Base-by-base conservation (phyloP, 1,140 invertebrate species). In the Oscheius sp. region DNA sequence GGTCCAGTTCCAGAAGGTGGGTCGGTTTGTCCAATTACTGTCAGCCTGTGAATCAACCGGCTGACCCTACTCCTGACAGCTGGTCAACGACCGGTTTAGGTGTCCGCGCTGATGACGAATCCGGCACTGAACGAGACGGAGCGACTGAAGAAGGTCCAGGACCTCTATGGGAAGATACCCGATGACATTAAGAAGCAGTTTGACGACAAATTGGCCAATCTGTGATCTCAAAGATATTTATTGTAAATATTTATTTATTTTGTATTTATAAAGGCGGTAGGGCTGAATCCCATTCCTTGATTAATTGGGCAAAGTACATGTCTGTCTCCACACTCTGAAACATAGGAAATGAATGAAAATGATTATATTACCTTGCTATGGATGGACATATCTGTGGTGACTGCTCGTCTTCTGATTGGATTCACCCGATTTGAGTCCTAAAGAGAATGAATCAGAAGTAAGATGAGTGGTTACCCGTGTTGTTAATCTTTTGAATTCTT, bases 141-240 rank as follows among this genome's bases (percentile, higher is more conserved):
- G 1, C 18, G 61, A 32, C 36, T 63, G 15, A 18, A 34, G 36
- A 63, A 63, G 1, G 35, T 63, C 61, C 32, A 63, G 23, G 36
- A 63, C 1, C 10, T 63, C 61, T 63, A 63, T 32, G 15, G 15
- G 23, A 42, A 63, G 18, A 42, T 63, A 10, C 61, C 61, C 26
- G 61, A 63, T n/a, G 31, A 34, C 26, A 63, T 63, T 32, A 63
- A 63, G 36, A 63, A 63, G 36, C 28, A 63, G 35, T 63, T 63
- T 32, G 61, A 63, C 36, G 18, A 63, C 7, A 63, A 63, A 32
- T 32, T 63, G 10, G 29, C 32, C 0, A 34, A 63, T n/a, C 36
- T 63, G 15, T 63, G 31, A 32, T 1, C 49, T 23, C 23, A 7
- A 4, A 10, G 38, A 55, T 23, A 13, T 55, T 55, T 23, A 55